Evolutionary conservation across 2,888 invertebrate genomes (phyloP), one percentile per base, ranked within the genome.

Genomic region (Epirrita christyi): DNA sequence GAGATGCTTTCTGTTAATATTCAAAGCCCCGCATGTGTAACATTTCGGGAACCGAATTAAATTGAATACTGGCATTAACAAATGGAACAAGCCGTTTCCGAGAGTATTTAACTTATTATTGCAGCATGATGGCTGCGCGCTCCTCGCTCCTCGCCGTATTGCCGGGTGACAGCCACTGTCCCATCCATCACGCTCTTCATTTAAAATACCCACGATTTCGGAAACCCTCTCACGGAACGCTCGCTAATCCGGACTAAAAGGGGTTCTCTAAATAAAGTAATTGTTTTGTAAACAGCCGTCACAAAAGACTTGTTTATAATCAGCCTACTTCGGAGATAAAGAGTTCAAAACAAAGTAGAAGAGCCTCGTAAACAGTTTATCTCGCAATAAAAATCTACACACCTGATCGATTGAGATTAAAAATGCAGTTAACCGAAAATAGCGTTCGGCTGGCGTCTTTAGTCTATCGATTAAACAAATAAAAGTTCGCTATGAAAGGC

Each of bases 31-130:
- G 83, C 81, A 83, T 84, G 75, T 81, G 83, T 76, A 80, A 79
- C 86, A 84, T 88, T 88, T 86, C 80, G 84, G 83, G 83, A 85
- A 84, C 80, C 81, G 85, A 85, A 88, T 88, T 87, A 88, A 90
- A 91, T 90, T 90, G 90, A 91, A 91, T 86, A 83, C 86, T 86
- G 86, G 88, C 88, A 88, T 88, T 89, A 89, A 90, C 90, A 87
- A 91, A 90, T 88, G 88, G 86, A 88, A 79, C 81, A 79, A 78
- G 75, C 85, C 85, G 78, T 87, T 88, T 85, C 84, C 81, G 84
- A 88, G 86, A 86, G 85, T 85, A 85, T 88, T 87, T 85, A 87
- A 89, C 82, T 88, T 88, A 86, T 88, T 88, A 88, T 85, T 86
- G 89, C 85, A 81, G 80, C 84, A 79, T 85, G 84, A 84, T 86